These are phyloP conservation scores for Catostylus mosaicus DNA, from an alignment of 30 jellyfish, hydroid and myxozoan species.

Conservation along the genomic window DNA sequence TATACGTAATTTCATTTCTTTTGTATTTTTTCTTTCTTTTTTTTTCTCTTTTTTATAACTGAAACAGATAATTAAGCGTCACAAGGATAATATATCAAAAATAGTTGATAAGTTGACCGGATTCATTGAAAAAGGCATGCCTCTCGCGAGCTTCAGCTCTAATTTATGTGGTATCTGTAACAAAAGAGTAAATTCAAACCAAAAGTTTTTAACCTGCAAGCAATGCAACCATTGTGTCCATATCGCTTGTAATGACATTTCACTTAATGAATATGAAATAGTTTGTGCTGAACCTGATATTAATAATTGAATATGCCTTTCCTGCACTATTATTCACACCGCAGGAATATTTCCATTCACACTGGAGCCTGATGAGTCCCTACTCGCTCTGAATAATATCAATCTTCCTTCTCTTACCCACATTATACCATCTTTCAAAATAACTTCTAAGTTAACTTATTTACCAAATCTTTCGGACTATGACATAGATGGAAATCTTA, in stretches of 20 bases:
- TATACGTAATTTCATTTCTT: too few relatives aligned
- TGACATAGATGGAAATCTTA: conserved; percentile 14
- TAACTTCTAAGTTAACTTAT: conserved; percentile 28
- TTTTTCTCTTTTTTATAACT: too few relatives aligned
- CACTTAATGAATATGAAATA: conserved; percentile 33
- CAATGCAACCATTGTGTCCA: conserved; percentile 49
- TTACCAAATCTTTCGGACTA: conserved; percentile 5
- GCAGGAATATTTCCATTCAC: conserved; percentile 46
- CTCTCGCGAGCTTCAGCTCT: too few relatives aligned
- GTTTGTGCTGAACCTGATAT: conserved; percentile 36
- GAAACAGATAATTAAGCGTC: too few relatives aligned
- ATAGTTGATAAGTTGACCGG: too few relatives aligned
- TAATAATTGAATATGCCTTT: conserved; percentile 44
- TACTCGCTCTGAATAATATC: conserved; percentile 39
- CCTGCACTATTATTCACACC: conserved; percentile 22
- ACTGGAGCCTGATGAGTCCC: conserved; percentile 51
- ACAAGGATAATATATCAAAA: too few relatives aligned
- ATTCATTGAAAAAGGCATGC: too few relatives aligned
- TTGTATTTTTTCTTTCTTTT: too few relatives aligned
- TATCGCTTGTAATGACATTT: conserved; percentile 47
- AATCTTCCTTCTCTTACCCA: conserved; percentile 49
- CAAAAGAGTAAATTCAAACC: conserved; percentile 34
- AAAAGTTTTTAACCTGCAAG: conserved; percentile 27
- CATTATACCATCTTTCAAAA: conserved; percentile 29
- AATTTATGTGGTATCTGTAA: conserved; percentile 27